Conservation (phyloP, 64 coral and sea anemone genomes). For the Acropora yongei region DNA sequence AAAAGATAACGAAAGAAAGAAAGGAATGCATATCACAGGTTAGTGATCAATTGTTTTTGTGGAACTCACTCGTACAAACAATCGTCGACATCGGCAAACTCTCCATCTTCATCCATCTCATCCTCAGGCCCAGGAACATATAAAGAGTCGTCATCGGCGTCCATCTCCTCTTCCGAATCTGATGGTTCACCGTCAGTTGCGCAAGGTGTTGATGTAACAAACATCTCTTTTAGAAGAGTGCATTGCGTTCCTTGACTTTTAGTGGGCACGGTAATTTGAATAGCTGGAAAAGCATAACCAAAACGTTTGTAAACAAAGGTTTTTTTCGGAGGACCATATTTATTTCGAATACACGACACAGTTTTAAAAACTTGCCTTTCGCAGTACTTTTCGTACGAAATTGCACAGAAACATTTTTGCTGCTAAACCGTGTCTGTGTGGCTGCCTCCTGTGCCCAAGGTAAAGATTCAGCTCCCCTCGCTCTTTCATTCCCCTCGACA, state of each 20-base stretch:
- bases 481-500: not conserved
- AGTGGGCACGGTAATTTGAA: not conserved
- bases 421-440: slow-evolving; percentile 35
- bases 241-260: slow-evolving; percentile 8
- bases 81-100: too few species aligned
- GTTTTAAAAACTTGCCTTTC: not conserved
- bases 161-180: too few species aligned
- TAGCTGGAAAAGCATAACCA: not conserved
- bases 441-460: not conserved
- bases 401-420: slow-evolving; percentile 16
- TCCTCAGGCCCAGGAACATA: too few species aligned
- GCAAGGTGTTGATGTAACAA: too few species aligned
- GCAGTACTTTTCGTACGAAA: slow-evolving; percentile 21
- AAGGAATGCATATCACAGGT: too few species aligned
- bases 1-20: too few species aligned
- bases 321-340: not conserved
- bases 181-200: too few species aligned
- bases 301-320: not conserved
- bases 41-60: too few species aligned
- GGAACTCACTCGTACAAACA: too few species aligned
- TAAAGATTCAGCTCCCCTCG: not conserved
- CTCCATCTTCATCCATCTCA: too few species aligned
- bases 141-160: too few species aligned
- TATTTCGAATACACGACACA: not conserved
- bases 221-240: slow-evolving; percentile 9